Base-by-base conservation (phyloP, 2,888 invertebrate species). In the Cyaniris semiargus region DNA sequence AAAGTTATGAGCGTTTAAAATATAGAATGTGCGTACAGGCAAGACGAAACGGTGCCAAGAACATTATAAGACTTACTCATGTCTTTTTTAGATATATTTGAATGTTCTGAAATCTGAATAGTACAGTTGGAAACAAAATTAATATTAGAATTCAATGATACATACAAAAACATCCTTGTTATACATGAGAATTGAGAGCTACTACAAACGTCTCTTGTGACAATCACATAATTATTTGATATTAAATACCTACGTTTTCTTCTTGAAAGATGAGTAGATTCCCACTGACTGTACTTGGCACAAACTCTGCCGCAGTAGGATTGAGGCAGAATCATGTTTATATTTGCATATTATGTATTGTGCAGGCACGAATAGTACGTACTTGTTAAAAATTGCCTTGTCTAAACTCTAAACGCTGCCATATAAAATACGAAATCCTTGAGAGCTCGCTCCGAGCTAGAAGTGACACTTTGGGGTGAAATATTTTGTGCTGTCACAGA, bases 311-410 rank as follows among this genome's bases (percentile, higher is more conserved):
- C 13, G 72, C 72, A 72, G 71, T 72, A 76, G 21, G 72, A 38
- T 78, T 56, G 70, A 78, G 72, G 60, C 74, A 34, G 78, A 79
- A 76, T 79, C 79, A 79, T 79, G 80, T 79, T 80, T 79, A 78
- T 77, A 80, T 80, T 78, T 78, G 75, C 79, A 80, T 80, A 72
- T 71, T 80, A 72, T 71, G 76, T 56, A 76, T 70, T 21, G 70
- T 76, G 70, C 70, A 76, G 70, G 70, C 66, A 76, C 53, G 53
- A 31, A 53, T 76, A 21, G 76, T 13, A 53, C n/a, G 44, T 70
- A 38, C 71, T 71, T 71, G 71, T 44, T 72, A 72, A 72, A 72
- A 72, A 38, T 72, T 72, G 72, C 44, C 38, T 38, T 72, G 44
- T 72, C 72, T 44, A 72, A 38, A 21, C 21, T 72, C 44, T 72